A percentile compares a stretch with the other conserved stretches of the same genome.
These are phyloP conservation scores for Pteropus rufus DNA, from an alignment of 2,797 vertebrate species.

Conservation along the genomic window DNA sequence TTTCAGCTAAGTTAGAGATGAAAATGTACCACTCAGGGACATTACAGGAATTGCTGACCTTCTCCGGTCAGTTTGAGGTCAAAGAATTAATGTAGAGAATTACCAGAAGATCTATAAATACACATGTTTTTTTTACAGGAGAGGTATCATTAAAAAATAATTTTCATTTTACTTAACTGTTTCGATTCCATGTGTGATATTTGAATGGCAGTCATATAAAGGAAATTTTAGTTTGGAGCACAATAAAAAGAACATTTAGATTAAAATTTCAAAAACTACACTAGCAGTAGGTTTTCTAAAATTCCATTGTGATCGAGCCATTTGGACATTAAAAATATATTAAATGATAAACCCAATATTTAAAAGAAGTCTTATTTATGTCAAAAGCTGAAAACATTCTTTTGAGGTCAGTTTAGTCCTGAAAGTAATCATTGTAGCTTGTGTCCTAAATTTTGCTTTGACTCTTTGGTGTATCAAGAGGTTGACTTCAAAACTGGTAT, in stretches of 20 bases:
- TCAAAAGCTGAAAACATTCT: constrained; percentile 14
- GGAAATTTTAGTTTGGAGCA: constrained; percentile 27
- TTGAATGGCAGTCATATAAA: constrained; percentile 3
- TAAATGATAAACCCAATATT: constrained; percentile 7
- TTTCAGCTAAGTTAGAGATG: constrained; percentile 63
- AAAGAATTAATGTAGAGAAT: constrained; percentile 82
- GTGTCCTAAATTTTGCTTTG: neutral
- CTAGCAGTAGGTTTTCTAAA: constrained; percentile 4
- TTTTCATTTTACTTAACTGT: constrained; percentile 79
- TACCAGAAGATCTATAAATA: constrained; percentile 82
- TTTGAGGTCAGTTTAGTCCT: neutral
- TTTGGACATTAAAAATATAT: constrained; percentile 37
- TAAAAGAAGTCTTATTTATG: constrained; percentile 8
- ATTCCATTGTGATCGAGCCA: constrained; percentile 11
- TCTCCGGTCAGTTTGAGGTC: constrained; percentile 73
- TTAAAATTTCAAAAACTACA: neutral
- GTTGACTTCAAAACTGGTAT: neutral
- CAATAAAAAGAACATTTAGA: constrained; percentile 20
- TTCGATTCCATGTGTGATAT: constrained; percentile 70
- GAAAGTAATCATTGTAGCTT: neutral
- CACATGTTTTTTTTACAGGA: constrained; percentile 71
- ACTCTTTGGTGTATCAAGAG: neutral
- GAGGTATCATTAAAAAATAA: constrained; percentile 56
- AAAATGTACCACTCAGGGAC: constrained; percentile 71
- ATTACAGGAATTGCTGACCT: constrained; percentile 78